phyloP scores from a whole-genome alignment of 2,797 vertebrate genomes.

The Enteromius anoplus region DNA sequence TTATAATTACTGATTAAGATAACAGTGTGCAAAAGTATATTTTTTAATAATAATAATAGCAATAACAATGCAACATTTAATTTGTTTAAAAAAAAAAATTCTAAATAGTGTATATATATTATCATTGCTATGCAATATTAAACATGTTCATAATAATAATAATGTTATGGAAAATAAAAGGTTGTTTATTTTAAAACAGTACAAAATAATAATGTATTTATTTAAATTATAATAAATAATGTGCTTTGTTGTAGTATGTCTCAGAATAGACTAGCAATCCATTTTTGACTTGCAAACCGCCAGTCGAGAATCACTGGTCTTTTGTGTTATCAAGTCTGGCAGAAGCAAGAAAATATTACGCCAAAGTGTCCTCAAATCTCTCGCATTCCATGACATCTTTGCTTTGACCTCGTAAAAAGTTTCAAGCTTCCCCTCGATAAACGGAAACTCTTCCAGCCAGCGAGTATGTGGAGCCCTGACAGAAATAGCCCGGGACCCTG shows the following conservation, averaged over 20 bases:
- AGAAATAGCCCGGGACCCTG: conserved; percentile 81
- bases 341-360: neutral
- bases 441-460: conserved; percentile 70
- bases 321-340: conserved; percentile 28
- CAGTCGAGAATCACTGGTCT: neutral
- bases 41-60: neutral
- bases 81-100: neutral
- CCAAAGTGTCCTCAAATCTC: conserved; percentile 38
- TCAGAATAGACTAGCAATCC: neutral
- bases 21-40: neutral
- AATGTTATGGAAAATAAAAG: neutral
- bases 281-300: neutral
- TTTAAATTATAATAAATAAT: neutral
- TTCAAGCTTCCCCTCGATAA: conserved; percentile 73
- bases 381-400: conserved; percentile 66
- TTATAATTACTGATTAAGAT: neutral
- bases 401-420: conserved; percentile 79
- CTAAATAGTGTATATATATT: neutral
- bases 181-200: neutral
- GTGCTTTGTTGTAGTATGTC: neutral
- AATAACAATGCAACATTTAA: neutral
- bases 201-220: neutral
- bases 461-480: conserved; percentile 66
- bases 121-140: neutral
- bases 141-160: neutral